Percentiles rank a stretch among this genome's conserved stretches.
Evolutionary conservation across 2,113 vertebrate species (phyloP).

Genomic region (Aspiorhynchus laticeps): DNA sequence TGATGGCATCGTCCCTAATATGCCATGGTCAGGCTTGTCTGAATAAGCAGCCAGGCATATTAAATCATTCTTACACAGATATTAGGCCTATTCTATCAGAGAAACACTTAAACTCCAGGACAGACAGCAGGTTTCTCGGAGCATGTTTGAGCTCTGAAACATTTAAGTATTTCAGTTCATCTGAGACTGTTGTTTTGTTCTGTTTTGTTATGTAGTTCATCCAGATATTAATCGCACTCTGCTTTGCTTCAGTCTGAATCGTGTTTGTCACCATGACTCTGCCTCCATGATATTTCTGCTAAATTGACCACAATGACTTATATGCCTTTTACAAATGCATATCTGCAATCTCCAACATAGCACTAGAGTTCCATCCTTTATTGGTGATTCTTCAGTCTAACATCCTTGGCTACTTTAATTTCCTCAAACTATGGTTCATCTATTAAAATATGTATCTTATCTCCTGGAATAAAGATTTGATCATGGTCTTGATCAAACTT

Average conservation of each 20-base stretch:
- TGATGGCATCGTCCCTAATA: slow-evolving; percentile 54
- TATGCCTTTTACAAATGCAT: not conserved
- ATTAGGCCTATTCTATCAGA: slow-evolving; percentile 39
- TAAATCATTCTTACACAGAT: slow-evolving; percentile 56
- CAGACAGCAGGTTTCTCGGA: not conserved
- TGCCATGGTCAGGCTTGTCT: slow-evolving; percentile 55
- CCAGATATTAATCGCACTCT: not conserved
- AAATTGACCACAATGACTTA: not conserved
- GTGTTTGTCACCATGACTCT: slow-evolving; percentile 19
- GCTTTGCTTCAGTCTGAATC: slow-evolving; percentile 11
- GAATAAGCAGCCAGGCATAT: slow-evolving; percentile 55
- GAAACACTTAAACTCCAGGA: slow-evolving; percentile 38
- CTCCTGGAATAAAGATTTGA: not conserved
- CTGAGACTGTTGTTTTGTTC: slow-evolving; percentile 3
- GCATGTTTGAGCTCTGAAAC: not conserved
- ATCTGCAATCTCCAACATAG: not conserved
- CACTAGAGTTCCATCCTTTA: not conserved
- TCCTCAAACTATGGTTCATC: not conserved
- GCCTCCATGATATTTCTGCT: not conserved
- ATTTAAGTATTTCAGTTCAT: not conserved
- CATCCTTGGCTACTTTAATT: not conserved
- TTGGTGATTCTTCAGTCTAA: not conserved
- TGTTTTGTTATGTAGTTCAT: slow-evolving; percentile 19
- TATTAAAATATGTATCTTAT: not conserved
- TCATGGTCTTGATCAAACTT: not conserved